Conservation (phyloP, 2,888 invertebrate genomes). For the Osedax frankpressi region DNA sequence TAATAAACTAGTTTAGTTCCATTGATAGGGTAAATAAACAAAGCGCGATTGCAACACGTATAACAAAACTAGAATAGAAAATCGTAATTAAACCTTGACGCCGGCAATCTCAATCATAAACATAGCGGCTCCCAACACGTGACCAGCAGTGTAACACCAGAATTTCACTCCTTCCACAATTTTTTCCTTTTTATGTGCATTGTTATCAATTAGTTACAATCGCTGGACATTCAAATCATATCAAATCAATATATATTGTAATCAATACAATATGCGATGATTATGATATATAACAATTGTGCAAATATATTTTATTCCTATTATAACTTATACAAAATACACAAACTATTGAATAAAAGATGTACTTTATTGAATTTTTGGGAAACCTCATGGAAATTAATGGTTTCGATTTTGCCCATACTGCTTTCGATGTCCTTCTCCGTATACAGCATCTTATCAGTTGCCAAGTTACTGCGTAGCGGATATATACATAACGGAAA, state of each 20-base stretch:
- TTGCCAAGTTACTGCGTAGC: constrained; percentile 83
- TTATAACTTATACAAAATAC: too few species aligned
- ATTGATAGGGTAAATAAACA: too few species aligned
- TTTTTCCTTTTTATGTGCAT: constrained; percentile 71
- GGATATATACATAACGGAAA: too few species aligned
- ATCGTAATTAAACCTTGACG: constrained; percentile 57
- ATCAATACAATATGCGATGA: not conserved
- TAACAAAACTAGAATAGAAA: too few species aligned
- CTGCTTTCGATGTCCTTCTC: constrained; percentile 91
- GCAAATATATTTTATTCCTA: too few species aligned
- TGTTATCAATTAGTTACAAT: constrained; percentile 90
- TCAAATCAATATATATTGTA: not conserved
- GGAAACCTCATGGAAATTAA: constrained; percentile 67
- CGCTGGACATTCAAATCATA: constrained; percentile 86
- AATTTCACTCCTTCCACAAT: constrained; percentile 91
- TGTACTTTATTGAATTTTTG: too few species aligned
- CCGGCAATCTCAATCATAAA: constrained; percentile 99
- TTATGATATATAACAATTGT: not conserved
- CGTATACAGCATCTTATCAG: constrained; percentile 63
- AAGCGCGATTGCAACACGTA: too few species aligned
- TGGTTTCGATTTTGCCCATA: constrained; percentile 96
- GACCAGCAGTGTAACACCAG: constrained; percentile 92
- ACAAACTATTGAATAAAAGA: too few species aligned
- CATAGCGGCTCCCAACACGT: constrained; percentile 97
- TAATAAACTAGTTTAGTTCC: too few species aligned